Conservation (phyloP, 2,888 invertebrate genomes). For the Rosalia funebris region DNA sequence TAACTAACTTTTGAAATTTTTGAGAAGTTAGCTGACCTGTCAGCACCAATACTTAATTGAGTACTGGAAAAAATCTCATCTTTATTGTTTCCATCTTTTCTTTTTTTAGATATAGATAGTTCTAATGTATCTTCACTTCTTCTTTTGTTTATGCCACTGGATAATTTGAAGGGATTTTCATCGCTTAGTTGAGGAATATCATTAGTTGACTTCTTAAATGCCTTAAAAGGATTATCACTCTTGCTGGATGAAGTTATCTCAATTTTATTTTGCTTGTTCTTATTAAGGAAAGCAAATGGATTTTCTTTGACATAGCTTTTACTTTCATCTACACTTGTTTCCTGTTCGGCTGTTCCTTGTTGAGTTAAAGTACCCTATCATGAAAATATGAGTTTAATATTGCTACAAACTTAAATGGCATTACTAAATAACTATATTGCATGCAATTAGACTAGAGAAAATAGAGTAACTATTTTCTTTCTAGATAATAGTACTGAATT, state of each 20-base stretch:
- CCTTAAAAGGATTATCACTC: constrained; percentile 24
- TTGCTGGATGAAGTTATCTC: constrained; percentile 2
- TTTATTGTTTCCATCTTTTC: background rate
- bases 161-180: constrained; percentile 26
- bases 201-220: constrained; percentile 4
- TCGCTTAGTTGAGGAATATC: constrained; percentile 12
- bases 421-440: too few species aligned
- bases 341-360: constrained; percentile 33
- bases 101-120: constrained; percentile 12
- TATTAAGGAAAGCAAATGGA: constrained; percentile 30
- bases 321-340: constrained; percentile 7
- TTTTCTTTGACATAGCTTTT: constrained; percentile 23
- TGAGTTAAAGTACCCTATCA: constrained; percentile 13
- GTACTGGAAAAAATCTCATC: constrained; percentile 27
- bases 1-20: constrained; percentile 21
- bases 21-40: constrained; percentile 18
- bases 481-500: too few species aligned
- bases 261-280: constrained; percentile 19
- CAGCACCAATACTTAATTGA: background rate
- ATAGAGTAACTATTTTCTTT: too few species aligned
- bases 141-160: constrained; percentile 5
- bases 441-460: too few species aligned
- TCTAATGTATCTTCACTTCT: constrained; percentile 1
- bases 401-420: too few species aligned
- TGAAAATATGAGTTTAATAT: constrained; percentile 1